Base-by-base conservation (phyloP, 1,140 invertebrate genomes). In the Bacillus rossius region DNA sequence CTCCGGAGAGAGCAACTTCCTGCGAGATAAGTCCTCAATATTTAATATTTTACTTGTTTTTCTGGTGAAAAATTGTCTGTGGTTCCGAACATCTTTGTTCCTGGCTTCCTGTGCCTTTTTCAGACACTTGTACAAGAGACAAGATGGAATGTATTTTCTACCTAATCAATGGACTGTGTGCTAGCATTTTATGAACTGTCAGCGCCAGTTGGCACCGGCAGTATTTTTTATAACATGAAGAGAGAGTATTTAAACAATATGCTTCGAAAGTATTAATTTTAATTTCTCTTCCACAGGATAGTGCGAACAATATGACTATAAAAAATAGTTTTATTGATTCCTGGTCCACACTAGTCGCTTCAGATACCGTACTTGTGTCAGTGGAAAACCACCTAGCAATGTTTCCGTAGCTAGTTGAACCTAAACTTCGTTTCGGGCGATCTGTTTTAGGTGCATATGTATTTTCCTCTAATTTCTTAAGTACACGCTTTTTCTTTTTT, bases 331-430 rank as follows among this genome's bases (percentile, higher is more conserved):
- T 62, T 23, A 73, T 68, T 50, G 71, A 37, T 48, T 57, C 63
- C 67, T 62, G 60, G 69, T 75, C 67, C 48, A 71, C 55, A 19
- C 67, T 68, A 19, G 61, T 74, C 37, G 75, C 73, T 54, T 61
- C 48, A 54, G 67, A 61, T 55, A 66, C 61, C 62, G 65, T 51
- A 42, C 61, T 51, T n/a, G 65, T 52, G 52, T 71, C 47, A 43
- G 53, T 38, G 54, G 71, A 73, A 64, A 74, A 72, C 56, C 64
- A 53, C 57, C 71, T 64, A 17, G 64, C 65, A 10, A 67, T 71
- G 61, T 75, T 74, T 14, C 68, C 69, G 59, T 70, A 67, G 57
- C 73, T 74, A 7, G 69, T 67, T 10, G 62, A 65, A 19, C 70
- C 71, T 55, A 53, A 63, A 16, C 63, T 65, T 7, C 10, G 29